phyloP scores from a whole-genome alignment of 2,797 vertebrate species.

The Picus viridis region DNA sequence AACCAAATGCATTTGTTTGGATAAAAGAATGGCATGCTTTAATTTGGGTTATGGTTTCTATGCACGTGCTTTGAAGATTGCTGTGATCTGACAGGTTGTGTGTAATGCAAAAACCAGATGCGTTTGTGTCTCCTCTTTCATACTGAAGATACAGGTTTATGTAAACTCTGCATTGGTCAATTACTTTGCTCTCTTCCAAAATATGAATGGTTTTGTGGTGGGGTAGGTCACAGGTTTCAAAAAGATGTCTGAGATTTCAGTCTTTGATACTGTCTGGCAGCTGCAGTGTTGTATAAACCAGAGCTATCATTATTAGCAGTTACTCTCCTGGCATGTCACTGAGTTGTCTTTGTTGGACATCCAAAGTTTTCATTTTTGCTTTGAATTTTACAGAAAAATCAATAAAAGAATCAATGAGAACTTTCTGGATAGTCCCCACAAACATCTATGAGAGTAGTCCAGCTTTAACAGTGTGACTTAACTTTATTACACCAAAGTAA shows the following conservation, averaged over 20 bases:
- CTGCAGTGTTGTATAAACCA: background rate
- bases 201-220: background rate
- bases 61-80: background rate
- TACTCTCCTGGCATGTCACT: background rate
- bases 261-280: background rate
- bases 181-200: background rate
- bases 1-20: background rate
- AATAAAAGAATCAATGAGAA: background rate
- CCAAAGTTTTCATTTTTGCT: background rate
- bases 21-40: background rate
- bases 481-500: conserved; percentile 36
- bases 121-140: background rate
- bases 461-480: background rate
- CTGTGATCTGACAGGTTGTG: background rate
- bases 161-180: background rate
- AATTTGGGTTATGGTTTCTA: background rate
- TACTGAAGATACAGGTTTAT: background rate
- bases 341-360: background rate
- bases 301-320: background rate
- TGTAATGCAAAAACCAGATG: background rate
- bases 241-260: background rate
- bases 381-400: background rate
- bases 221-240: too few relatives aligned
- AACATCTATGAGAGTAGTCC: background rate
- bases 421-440: background rate